Evolutionary conservation across 1,140 invertebrate species (phyloP), one percentile per base, ranked within the genome.

Genomic region (Sarcophaga bullata): DNA sequence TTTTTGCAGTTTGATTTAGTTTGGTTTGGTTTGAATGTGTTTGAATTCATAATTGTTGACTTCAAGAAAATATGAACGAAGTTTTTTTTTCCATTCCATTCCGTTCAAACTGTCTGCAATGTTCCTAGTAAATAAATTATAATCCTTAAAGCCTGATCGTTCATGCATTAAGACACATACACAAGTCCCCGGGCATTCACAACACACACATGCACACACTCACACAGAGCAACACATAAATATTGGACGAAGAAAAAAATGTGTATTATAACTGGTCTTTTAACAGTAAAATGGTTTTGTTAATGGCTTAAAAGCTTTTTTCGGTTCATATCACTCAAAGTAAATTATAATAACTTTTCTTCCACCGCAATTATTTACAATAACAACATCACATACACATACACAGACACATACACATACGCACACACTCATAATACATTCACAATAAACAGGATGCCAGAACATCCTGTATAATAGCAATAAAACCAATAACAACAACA

Each of bases 291-390:
- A 68, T 68, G 62, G n/a, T 68, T 68, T 68, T 49, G 73, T 76
- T 76, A 76, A 76, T 76, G 73, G 73, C 73, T 76, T 76, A 76
- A 76, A 76, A 76, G 73, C 73, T 76, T 76, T 76, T 76, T 76
- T 76, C 73, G 73, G 73, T 76, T 76, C 73, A 76, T 76, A 76
- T 49, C 73, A 76, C 73, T 76, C 73, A 76, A 48, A 76, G 73
- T 76, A 76, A 76, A 76, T 76, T 76, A 76, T 76, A 76, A 76
- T 76, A 76, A 76, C 73, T 19, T 76, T 76, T 49, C 47, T 48
- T n/a, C n/a, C n/a, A 68, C 62, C 62, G 17, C 54, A 58, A 58
- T 58, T 68, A 68, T 25, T 68, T 68, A 68, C 62, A 68, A 17
- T 68, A 68, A 68, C 62, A 68, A 19, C 8, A 3, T 52, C 13